Evolutionary conservation across 2,888 invertebrate genomes (phyloP).

Genomic region (Mayetiola destructor): DNA sequence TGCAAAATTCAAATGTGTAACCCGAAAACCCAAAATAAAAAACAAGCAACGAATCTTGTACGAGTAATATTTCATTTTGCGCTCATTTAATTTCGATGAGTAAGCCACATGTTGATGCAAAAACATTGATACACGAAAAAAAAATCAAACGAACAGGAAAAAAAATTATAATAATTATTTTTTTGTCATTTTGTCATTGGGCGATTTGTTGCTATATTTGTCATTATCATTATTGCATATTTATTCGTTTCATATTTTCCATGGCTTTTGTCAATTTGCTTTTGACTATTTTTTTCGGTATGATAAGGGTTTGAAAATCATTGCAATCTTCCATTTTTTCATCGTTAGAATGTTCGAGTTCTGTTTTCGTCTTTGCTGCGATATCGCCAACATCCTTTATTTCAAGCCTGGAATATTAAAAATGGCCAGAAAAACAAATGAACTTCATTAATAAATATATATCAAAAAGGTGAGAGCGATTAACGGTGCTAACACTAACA

Average conservation of each 20-base stretch:
- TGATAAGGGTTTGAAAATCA: slow-evolving; percentile 29
- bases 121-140: too few relatives aligned
- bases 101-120: too few relatives aligned
- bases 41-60: too few relatives aligned
- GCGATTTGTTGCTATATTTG: too few relatives aligned
- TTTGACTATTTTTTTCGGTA: slow-evolving; percentile 30
- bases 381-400: not conserved
- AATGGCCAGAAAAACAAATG: not conserved
- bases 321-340: not conserved
- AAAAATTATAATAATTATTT: too few relatives aligned
- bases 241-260: not conserved
- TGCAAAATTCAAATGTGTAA: too few relatives aligned
- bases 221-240: not conserved
- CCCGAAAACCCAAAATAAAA: too few relatives aligned
- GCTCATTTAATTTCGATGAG: too few relatives aligned
- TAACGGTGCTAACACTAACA: not conserved
- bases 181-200: too few relatives aligned
- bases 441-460: not conserved
- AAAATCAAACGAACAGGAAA: too few relatives aligned
- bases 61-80: too few relatives aligned
- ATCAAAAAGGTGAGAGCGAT: not conserved
- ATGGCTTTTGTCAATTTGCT: slow-evolving; percentile 23
- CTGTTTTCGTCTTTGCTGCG: not conserved
- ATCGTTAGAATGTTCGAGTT: not conserved
- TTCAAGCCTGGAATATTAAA: not conserved